phyloP scores from a whole-genome alignment of 2,888 invertebrate genomes.

The Coenonympha glycerion region DNA sequence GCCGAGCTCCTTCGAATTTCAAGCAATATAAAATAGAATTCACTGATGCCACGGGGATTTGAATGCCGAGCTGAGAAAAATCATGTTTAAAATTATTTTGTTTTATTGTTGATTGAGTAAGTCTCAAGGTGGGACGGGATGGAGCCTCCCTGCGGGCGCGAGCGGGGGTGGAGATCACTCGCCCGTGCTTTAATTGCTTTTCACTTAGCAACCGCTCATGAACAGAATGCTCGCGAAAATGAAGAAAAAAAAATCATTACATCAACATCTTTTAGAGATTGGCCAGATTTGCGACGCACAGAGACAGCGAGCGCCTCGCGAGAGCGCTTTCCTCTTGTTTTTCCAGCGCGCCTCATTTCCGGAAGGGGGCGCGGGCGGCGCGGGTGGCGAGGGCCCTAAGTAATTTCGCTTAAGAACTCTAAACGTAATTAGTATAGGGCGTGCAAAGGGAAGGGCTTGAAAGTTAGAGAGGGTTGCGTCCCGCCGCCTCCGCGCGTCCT shows the following conservation, averaged over 20 bases:
- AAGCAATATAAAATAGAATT: not conserved
- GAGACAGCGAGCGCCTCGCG: slow-evolving; percentile 67
- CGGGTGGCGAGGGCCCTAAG: slow-evolving; percentile 77
- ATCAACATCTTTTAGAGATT: slow-evolving; percentile 74
- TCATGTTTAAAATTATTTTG: slow-evolving; percentile 38
- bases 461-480: slow-evolving; percentile 78
- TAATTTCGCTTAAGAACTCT: slow-evolving; percentile 82
- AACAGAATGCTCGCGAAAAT: slow-evolving; percentile 70
- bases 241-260: slow-evolving; percentile 74
- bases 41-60: slow-evolving; percentile 11
- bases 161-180: slow-evolving; percentile 69
- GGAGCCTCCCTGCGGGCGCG: slow-evolving; percentile 36
- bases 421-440: slow-evolving; percentile 82
- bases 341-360: slow-evolving; percentile 75
- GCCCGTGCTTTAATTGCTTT: slow-evolving; percentile 77
- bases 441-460: slow-evolving; percentile 78
- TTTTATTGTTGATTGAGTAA: slow-evolving; percentile 61
- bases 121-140: slow-evolving; percentile 40
- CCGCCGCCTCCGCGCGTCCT: slow-evolving; percentile 57
- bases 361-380: slow-evolving; percentile 62
- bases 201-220: slow-evolving; percentile 76
- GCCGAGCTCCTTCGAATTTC: no score
- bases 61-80: slow-evolving; percentile 18
- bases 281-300: slow-evolving; percentile 72
- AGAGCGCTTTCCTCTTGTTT: slow-evolving; percentile 73